Base-by-base conservation (phyloP, 2,888 invertebrate genomes). In the Incurvaria masculella region DNA sequence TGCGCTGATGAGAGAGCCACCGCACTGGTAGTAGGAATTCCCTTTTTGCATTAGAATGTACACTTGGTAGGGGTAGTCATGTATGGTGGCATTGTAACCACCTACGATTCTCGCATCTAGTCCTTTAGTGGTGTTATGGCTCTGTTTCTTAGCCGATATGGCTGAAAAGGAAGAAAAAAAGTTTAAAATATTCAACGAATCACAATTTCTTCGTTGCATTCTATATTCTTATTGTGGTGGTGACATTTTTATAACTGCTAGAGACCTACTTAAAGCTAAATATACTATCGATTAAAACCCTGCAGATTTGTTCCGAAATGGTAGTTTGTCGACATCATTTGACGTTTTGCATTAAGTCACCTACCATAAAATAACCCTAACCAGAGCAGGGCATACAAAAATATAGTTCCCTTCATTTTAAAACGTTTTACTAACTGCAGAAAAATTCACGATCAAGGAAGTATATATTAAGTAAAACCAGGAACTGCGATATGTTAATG, bases 1-100 rank as follows among this genome's bases (percentile, higher is more conserved):
- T 1, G 46, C 33, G 48, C 60, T 72, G 39, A 79, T 59, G 47
- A 80, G 74, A 1, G 75, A 72, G 0, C 80, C 80, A 10, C 80
- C 80, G 53, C 80, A 80, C 44, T 68, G 67, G 48, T 61, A 75
- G 51, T 65, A 60, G 2, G 59, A 54, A 0, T 21, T 51, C 0
- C 68, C 69, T 42, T 59, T 59, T 46, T 58, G 57, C 8, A 69
- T 56, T 41, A 72, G 49, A 41, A 79, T 43, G 44, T 73, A 79
- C 0, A 64, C 72, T 55, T 76, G 76, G 54, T 74, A 68, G 0
- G 79, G 78, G 6, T 62, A 61, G 40, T 58, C 56, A 38, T 69
- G 59, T 17, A 70, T 71, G 0, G 66, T 66, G 0, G 72, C 66
- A 23, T 63, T 63, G 45, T 59, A 59, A 0, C 79, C 79, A 2